A percentile compares a stretch with the other conserved stretches of the same genome.
These are phyloP conservation scores for Sphenopsis melanotis DNA, from an alignment of 2,797 vertebrate species.

Conservation along the genomic window DNA sequence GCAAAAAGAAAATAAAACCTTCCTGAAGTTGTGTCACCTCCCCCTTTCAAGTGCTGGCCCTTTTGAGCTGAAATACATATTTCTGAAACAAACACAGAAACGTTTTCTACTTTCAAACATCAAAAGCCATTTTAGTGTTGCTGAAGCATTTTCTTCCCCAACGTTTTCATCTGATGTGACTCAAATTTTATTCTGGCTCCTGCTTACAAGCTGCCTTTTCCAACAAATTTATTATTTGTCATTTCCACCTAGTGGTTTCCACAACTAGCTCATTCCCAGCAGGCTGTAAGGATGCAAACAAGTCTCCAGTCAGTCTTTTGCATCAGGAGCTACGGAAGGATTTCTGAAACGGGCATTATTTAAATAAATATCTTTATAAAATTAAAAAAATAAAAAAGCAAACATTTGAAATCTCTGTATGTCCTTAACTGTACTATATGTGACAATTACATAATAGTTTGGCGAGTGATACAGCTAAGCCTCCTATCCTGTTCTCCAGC, in stretches of 20 bases:
- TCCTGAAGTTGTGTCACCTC: background rate
- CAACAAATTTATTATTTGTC: background rate
- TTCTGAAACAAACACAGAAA: background rate
- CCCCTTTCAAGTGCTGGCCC: background rate
- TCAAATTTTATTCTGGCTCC: slow-evolving; percentile 8
- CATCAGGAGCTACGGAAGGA: background rate
- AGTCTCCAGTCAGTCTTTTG: background rate
- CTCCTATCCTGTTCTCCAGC: background rate
- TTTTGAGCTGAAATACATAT: background rate
- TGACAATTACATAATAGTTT: background rate
- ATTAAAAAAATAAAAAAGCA: background rate
- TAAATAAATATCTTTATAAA: background rate
- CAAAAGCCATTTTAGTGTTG: background rate
- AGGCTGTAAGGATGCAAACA: background rate
- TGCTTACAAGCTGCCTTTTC: background rate
- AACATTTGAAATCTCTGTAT: background rate
- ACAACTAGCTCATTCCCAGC: background rate
- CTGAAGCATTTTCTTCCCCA: background rate
- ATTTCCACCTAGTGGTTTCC: slow-evolving; percentile 11
- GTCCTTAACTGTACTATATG: background rate
- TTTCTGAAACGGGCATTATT: background rate
- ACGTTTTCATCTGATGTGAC: background rate
- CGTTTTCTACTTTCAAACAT: background rate
- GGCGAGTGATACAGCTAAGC: background rate
- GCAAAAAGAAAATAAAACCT: background rate